Conservation (phyloP, 2,888 invertebrate species). For the Erebia ligea region DNA sequence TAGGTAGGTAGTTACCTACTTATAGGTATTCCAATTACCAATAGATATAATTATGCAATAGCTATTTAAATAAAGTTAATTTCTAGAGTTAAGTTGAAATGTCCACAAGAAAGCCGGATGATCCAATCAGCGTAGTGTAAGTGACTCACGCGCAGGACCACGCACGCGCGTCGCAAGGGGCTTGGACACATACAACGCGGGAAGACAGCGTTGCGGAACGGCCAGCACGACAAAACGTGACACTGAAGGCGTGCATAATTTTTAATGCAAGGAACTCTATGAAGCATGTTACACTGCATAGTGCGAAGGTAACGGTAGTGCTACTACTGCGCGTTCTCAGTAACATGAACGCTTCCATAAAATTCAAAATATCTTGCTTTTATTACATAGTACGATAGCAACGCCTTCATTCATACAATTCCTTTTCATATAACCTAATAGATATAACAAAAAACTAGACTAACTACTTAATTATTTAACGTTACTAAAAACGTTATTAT, state of each 20-base stretch:
- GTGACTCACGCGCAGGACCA: conserved; percentile 62
- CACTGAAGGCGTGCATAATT: neutral
- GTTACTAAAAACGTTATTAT: no score
- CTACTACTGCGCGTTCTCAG: no score
- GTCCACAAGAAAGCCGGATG: conserved; percentile 73
- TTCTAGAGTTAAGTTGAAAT: conserved; percentile 59
- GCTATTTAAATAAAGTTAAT: conserved; percentile 5
- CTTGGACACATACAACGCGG: neutral
- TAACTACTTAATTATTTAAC: no score
- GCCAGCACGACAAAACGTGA: neutral
- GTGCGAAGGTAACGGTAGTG: no score
- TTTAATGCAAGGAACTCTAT: no score
- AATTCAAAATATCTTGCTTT: no score
- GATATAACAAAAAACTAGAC: no score
- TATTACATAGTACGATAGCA: no score
- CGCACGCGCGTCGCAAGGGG: conserved; percentile 49
- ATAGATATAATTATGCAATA: conserved; percentile 4
- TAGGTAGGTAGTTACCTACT: neutral
- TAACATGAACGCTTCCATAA: no score
- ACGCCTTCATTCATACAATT: no score
- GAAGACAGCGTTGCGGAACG: neutral
- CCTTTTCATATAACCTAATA: no score
- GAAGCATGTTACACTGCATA: no score
- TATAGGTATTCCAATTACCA: neutral
- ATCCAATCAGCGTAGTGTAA: conserved; percentile 74